Percentiles rank a stretch among this genome's conserved stretches.
Evolutionary conservation across 2,113 vertebrate species (phyloP).

Genomic region (Nerophis lumbriciformis): DNA sequence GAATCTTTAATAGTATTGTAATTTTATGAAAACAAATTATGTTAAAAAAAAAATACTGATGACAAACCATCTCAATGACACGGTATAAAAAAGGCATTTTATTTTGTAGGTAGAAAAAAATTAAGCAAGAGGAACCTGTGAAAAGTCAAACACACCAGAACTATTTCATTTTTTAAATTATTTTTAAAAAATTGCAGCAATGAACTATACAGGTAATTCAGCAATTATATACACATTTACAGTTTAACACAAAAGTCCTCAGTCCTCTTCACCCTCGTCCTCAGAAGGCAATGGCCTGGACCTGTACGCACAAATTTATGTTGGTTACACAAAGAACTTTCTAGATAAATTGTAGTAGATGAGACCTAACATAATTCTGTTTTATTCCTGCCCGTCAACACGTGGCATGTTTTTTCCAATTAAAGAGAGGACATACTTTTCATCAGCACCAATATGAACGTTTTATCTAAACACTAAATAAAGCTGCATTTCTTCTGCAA

Average conservation of each 20-base stretch:
- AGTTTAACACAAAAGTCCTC: slow-evolving; percentile 2
- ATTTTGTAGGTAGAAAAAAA: not conserved
- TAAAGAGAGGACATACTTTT: too few relatives aligned
- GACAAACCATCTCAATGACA: too few relatives aligned
- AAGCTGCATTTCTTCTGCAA: too few relatives aligned
- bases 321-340: not conserved
- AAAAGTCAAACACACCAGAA: too few relatives aligned
- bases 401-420: too few relatives aligned
- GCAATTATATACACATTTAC: slow-evolving; percentile 54
- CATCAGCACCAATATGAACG: too few relatives aligned
- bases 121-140: not conserved
- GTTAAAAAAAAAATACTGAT: too few relatives aligned
- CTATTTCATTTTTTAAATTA: not conserved
- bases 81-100: not conserved
- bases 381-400: too few relatives aligned
- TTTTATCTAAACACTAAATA: too few relatives aligned
- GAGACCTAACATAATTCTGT: not conserved
- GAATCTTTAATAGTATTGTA: not conserved
- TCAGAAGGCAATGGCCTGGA: slow-evolving; percentile 63
- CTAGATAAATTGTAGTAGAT: not conserved
- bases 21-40: not conserved
- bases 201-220: slow-evolving; percentile 57
- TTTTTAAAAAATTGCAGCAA: slow-evolving; percentile 29
- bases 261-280: slow-evolving; percentile 60
- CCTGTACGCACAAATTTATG: slow-evolving; percentile 33